phyloP scores from a whole-genome alignment of 2,888 invertebrate species.

The Dastarcus helophoroides region DNA sequence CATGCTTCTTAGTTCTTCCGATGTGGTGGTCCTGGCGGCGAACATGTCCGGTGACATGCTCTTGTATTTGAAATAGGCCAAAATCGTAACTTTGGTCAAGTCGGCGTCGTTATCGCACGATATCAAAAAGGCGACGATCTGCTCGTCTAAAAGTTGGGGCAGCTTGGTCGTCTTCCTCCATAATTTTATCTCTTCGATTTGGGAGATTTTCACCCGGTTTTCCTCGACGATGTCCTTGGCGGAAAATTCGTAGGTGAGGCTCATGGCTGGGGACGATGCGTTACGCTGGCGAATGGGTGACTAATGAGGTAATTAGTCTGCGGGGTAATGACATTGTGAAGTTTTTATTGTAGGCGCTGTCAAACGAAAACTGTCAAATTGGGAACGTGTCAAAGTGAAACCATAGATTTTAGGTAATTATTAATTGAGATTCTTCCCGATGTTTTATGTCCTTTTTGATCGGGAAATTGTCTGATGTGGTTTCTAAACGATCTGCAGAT shows the following conservation, averaged over 20 bases:
- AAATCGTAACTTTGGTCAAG: slow-evolving; percentile 49
- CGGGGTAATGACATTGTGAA: no score
- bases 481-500: no score
- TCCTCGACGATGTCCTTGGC: background rate
- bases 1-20: background rate
- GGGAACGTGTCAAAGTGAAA: no score
- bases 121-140: slow-evolving; percentile 52
- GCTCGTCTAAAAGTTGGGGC: slow-evolving; percentile 42
- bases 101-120: slow-evolving; percentile 52
- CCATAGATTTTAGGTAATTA: no score
- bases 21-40: background rate
- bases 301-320: no score
- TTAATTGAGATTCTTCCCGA: no score
- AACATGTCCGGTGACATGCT: background rate
- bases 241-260: slow-evolving; percentile 2
- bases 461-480: no score
- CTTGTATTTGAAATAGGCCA: slow-evolving; percentile 43
- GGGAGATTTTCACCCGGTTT: slow-evolving; percentile 7
- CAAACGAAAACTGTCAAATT: no score
- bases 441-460: no score
- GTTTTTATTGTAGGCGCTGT: no score
- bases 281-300: no score
- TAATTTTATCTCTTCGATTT: slow-evolving; percentile 23
- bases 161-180: slow-evolving; percentile 22
- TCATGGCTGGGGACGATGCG: no score